Evolutionary conservation across 2,888 invertebrate species (phyloP).

Genomic region (Acronicta alni): DNA sequence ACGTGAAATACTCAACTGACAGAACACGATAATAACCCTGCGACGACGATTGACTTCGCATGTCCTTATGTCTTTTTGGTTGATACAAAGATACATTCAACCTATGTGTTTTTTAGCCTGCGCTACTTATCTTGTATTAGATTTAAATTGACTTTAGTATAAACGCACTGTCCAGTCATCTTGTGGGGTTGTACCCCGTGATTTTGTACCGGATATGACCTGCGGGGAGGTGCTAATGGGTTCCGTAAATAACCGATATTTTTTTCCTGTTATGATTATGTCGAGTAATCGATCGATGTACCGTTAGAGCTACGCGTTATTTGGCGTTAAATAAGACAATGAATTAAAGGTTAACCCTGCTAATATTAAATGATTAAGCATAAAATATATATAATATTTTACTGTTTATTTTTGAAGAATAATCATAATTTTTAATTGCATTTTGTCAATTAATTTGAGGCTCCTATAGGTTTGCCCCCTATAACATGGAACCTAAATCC

Average conservation of each 20-base stretch:
- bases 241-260: conserved; percentile 72
- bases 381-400: neutral
- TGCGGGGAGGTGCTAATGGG: conserved; percentile 80
- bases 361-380: conserved; percentile 1
- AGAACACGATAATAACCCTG: no score
- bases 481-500: no score
- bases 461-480: no score
- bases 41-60: no score
- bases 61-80: conserved; percentile 4
- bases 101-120: conserved; percentile 17
- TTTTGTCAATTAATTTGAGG: no score
- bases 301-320: conserved; percentile 62
- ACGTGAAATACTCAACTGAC: no score
- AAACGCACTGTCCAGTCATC: conserved; percentile 70
- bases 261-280: conserved; percentile 64
- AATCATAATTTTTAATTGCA: no score
- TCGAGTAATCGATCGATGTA: conserved; percentile 63
- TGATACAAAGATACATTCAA: neutral
- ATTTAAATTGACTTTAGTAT: conserved; percentile 72
- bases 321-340: conserved; percentile 55
- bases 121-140: conserved; percentile 66
- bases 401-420: neutral
- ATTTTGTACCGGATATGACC: conserved; percentile 83
- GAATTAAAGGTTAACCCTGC: conserved; percentile 18
- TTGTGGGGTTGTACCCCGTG: conserved; percentile 73